A percentile compares a stretch with the other conserved stretches of the same genome.
Evolutionary conservation across 2,113 vertebrate species (phyloP).

Genomic region (Strigops habroptila): DNA sequence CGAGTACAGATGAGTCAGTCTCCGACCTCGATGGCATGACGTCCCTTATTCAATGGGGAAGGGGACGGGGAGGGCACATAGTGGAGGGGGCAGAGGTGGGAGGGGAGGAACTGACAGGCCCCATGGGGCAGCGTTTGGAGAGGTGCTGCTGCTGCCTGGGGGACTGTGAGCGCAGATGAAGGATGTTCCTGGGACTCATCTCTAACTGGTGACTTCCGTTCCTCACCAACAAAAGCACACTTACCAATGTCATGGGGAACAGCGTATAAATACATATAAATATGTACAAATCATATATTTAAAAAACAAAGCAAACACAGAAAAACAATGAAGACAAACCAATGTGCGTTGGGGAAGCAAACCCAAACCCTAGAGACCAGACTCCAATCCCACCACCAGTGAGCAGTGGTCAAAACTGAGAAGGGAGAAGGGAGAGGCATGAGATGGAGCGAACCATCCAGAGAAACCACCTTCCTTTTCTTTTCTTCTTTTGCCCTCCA

Average conservation of each 20-base stretch:
- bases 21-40: slow-evolving; percentile 92
- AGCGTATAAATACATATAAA: slow-evolving; percentile 61
- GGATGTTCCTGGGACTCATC: slow-evolving; percentile 50
- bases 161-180: slow-evolving; percentile 13
- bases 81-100: slow-evolving; percentile 28
- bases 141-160: slow-evolving; percentile 18
- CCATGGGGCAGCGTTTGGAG: slow-evolving; percentile 32
- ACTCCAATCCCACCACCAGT: slow-evolving; percentile 39
- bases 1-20: slow-evolving; percentile 95
- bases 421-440: slow-evolving; percentile 51
- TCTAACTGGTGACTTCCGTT: slow-evolving; percentile 45
- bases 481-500: slow-evolving; percentile 45
- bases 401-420: slow-evolving; percentile 51
- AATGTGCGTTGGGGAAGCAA: slow-evolving; percentile 33
- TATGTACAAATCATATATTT: slow-evolving; percentile 67
- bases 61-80: slow-evolving; percentile 56
- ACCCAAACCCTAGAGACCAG: slow-evolving; percentile 42
- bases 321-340: slow-evolving; percentile 57
- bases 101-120: slow-evolving; percentile 26
- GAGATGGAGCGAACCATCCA: not conserved
- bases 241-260: slow-evolving; percentile 63
- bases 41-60: slow-evolving; percentile 41
- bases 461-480: slow-evolving; percentile 62
- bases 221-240: slow-evolving; percentile 70
- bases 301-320: not conserved